Percentiles rank a stretch among this genome's conserved stretches.
Evolutionary conservation across 2,113 vertebrate genomes (phyloP).

Genomic region (Ploceus nigricollis): DNA sequence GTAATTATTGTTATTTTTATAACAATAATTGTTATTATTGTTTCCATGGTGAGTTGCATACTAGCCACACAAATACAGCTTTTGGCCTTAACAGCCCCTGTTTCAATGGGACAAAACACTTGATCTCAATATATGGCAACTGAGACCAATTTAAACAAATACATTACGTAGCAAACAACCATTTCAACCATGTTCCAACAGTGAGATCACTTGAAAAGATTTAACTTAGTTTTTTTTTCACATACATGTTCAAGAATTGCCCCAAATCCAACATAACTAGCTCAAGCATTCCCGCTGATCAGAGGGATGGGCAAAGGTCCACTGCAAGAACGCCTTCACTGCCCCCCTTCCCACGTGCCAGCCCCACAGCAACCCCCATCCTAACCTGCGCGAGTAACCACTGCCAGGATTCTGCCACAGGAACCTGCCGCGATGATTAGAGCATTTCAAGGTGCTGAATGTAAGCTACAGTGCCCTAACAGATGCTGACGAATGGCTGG

Average conservation of each 20-base stretch:
- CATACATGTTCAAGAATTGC: not conserved
- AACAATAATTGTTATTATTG: not conserved
- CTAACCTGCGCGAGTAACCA: rapidly evolving
- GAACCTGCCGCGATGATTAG: not conserved
- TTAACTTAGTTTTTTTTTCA: not conserved
- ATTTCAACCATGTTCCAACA: not conserved
- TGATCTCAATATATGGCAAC: not conserved
- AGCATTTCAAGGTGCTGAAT: not conserved
- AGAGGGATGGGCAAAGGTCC: rapidly evolving
- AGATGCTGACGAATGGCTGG: not conserved
- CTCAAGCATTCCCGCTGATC: not conserved
- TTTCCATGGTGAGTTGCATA: not conserved
- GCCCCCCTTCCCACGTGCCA: rapidly evolving
- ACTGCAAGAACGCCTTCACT: not conserved
- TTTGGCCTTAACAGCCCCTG: not conserved
- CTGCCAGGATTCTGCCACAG: not conserved
- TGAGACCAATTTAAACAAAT: not conserved
- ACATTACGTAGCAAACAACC: not conserved
- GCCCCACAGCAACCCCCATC: not conserved
- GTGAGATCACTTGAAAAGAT: not conserved
- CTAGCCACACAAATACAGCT: not conserved
- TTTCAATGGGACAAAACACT: not conserved
- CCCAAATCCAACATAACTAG: not conserved
- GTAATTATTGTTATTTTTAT: not conserved
- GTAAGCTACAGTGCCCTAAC: not conserved